phyloP scores from a whole-genome alignment of 2,113 vertebrate genomes.

The Lasiurus cinereus region DNA sequence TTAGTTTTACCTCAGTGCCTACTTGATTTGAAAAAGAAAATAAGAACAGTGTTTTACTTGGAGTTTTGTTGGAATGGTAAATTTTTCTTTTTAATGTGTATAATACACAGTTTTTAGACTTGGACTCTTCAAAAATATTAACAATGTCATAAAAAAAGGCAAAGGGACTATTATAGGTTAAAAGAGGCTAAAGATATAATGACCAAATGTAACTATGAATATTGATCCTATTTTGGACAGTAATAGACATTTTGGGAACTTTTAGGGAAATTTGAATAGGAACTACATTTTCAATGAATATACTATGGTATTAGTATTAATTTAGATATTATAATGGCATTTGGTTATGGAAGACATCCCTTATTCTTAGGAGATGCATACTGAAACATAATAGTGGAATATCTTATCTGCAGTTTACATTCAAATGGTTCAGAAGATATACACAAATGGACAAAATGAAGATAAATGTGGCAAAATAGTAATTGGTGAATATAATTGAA shows the following conservation, averaged over 20 bases:
- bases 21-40: background rate
- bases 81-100: constrained; percentile 45
- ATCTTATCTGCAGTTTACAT: background rate
- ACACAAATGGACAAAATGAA: background rate
- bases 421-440: background rate
- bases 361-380: background rate
- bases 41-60: constrained; percentile 46
- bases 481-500: background rate
- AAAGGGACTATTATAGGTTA: background rate
- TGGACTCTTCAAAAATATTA: constrained; percentile 9
- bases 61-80: constrained; percentile 24
- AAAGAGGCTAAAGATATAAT: constrained; percentile 21
- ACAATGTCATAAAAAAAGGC: background rate
- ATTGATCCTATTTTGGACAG: background rate
- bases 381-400: constrained; percentile 24
- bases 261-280: constrained; percentile 40
- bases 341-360: background rate
- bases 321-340: constrained; percentile 6
- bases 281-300: background rate
- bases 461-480: background rate
- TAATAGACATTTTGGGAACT: background rate
- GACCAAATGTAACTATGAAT: background rate
- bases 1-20: background rate
- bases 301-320: constrained; percentile 10
- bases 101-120: background rate